Evolutionary conservation across 2,113 vertebrate species (phyloP).

Genomic region (Perognathus longimembris): DNA sequence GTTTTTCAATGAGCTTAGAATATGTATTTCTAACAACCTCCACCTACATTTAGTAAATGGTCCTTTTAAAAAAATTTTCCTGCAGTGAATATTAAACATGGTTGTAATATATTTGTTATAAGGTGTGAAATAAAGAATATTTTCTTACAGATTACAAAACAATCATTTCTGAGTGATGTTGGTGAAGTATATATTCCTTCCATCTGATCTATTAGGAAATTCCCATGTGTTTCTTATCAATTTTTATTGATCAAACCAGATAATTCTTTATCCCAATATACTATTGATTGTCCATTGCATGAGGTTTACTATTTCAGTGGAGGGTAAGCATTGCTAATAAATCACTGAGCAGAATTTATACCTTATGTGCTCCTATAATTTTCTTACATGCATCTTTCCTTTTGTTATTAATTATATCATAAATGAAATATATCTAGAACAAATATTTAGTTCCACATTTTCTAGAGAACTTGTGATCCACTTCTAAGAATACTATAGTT

Average conservation of each 20-base stretch:
- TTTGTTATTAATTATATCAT: background rate
- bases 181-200: background rate
- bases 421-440: background rate
- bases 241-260: background rate
- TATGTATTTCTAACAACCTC: background rate
- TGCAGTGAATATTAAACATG: slow-evolving; percentile 10
- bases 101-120: background rate
- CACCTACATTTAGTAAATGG: background rate
- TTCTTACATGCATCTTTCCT: background rate
- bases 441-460: background rate
- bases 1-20: background rate
- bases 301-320: background rate
- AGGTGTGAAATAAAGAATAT: background rate
- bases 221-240: background rate
- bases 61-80: background rate
- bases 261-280: background rate
- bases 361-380: background rate
- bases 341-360: background rate
- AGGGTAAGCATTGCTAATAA: background rate
- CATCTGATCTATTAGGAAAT: background rate
- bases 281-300: background rate
- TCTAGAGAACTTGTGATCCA: background rate
- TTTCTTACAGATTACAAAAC: background rate
- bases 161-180: background rate
- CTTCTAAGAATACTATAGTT: background rate